These are phyloP conservation scores for Danio albolineatus DNA, from an alignment of 2,797 vertebrate species.

Conservation along the genomic window DNA sequence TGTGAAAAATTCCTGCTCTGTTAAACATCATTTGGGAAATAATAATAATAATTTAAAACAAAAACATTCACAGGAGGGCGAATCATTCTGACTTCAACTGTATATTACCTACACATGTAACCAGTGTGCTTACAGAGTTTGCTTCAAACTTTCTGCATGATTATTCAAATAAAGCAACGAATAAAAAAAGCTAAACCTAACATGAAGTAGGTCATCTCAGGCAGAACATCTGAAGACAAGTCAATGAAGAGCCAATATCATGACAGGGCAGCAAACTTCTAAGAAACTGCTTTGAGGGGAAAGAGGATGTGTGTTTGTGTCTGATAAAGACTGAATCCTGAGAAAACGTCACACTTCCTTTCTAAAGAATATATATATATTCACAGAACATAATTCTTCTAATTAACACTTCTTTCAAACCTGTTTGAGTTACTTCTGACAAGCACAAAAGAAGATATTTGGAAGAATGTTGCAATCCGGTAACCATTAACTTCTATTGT, in stretches of 20 bases:
- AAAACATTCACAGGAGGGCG: too few relatives aligned
- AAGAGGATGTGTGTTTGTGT: not conserved
- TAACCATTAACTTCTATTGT: too few relatives aligned
- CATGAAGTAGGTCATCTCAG: not conserved
- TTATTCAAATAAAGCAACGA: not conserved
- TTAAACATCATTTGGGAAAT: too few relatives aligned
- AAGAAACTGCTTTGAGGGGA: not conserved
- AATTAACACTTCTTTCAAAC: too few relatives aligned
- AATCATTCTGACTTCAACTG: too few relatives aligned
- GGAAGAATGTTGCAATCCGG: too few relatives aligned
- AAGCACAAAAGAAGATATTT: too few relatives aligned
- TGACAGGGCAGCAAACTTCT: not conserved
- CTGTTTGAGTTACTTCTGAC: too few relatives aligned
- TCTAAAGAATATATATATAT: too few relatives aligned
- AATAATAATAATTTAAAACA: too few relatives aligned
- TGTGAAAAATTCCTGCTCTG: too few relatives aligned
- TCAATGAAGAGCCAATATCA: not conserved
- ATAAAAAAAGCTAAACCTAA: not conserved
- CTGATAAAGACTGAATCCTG: not conserved
- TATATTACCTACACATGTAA: not conserved
- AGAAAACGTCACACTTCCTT: not conserved
- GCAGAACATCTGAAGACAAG: not conserved
- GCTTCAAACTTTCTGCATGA: not conserved
- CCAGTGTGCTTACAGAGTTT: not conserved
- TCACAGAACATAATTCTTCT: too few relatives aligned